Percentiles rank a stretch among this genome's conserved stretches.
phyloP scores from a whole-genome alignment of 1,140 invertebrate genomes.

The Bombus affinis region DNA sequence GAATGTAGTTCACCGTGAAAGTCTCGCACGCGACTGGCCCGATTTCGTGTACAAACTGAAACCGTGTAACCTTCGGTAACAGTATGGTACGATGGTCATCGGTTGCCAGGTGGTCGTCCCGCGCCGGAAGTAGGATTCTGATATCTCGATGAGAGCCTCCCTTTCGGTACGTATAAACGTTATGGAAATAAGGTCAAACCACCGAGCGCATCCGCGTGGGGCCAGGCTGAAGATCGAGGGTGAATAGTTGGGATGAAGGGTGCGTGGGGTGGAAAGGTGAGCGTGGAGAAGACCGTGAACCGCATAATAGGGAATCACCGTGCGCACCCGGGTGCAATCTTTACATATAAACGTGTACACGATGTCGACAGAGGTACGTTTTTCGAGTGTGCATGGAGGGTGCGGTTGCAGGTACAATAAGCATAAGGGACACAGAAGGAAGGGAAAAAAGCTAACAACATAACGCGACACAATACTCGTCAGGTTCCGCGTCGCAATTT shows the following conservation, averaged over 20 bases:
- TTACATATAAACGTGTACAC: constrained; percentile 4
- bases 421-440: constrained; percentile 12
- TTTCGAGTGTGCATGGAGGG: constrained; percentile 47
- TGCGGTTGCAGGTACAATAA: constrained; percentile 41
- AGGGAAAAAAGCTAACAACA: constrained; percentile 59
- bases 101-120: constrained; percentile 67
- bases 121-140: constrained; percentile 76
- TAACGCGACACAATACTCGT: constrained; percentile 64
- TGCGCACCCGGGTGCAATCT: constrained; percentile 26
- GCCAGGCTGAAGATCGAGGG: constrained; percentile 27
- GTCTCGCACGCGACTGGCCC: constrained; percentile 47
- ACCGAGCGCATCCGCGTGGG: constrained; percentile 54
- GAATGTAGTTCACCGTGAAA: neutral
- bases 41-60: constrained; percentile 26
- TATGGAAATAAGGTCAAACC: constrained; percentile 77
- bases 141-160: constrained; percentile 60
- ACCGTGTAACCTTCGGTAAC: constrained; percentile 36
- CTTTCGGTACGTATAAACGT: constrained; percentile 29
- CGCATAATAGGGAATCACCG: constrained; percentile 69
- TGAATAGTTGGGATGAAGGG: constrained; percentile 1
- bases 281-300: constrained; percentile 21
- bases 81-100: constrained; percentile 60
- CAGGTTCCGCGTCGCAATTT: constrained; percentile 51
- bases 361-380: constrained; percentile 17
- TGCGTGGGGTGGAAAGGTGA: constrained; percentile 31